These are phyloP conservation scores for Taphrorychus bicolor DNA, from an alignment of 2,888 invertebrate species.

Conservation along the genomic window DNA sequence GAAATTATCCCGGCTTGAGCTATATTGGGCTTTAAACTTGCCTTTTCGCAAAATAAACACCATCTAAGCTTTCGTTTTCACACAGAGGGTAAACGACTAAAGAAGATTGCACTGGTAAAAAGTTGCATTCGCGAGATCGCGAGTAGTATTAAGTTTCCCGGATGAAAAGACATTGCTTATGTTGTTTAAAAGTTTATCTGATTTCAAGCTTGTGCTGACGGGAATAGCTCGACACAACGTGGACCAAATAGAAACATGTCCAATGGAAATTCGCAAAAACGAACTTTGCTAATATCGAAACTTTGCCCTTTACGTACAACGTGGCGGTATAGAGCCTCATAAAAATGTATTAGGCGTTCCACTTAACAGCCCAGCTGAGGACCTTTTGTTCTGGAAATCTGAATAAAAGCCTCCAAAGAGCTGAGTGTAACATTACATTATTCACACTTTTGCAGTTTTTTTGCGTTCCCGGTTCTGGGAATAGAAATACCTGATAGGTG, in stretches of 20 bases:
- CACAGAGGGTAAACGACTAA: not conserved
- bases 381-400: not conserved
- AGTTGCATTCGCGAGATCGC: not conserved
- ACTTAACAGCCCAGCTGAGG: not conserved
- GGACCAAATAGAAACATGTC: not conserved
- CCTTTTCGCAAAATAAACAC: not conserved
- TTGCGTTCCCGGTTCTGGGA: not conserved
- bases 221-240: not conserved
- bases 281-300: not conserved
- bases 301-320: not conserved
- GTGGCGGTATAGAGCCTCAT: not conserved
- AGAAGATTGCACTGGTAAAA: not conserved
- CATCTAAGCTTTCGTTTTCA: not conserved
- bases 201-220: too few species aligned
- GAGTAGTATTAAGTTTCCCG: not conserved
- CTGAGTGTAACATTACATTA: not conserved
- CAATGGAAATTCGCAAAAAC: not conserved
- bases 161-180: not conserved
- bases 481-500: not conserved
- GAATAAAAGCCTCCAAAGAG: not conserved
- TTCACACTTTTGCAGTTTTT: not conserved
- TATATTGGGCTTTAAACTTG: not conserved
- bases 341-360: not conserved
- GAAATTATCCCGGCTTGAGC: not conserved
- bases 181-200: too few species aligned